A percentile compares a stretch with the other conserved stretches of the same genome.
These are phyloP conservation scores for Drosophila sechellia DNA, from an alignment of 1,140 invertebrate genomes.

Conservation along the genomic window DNA sequence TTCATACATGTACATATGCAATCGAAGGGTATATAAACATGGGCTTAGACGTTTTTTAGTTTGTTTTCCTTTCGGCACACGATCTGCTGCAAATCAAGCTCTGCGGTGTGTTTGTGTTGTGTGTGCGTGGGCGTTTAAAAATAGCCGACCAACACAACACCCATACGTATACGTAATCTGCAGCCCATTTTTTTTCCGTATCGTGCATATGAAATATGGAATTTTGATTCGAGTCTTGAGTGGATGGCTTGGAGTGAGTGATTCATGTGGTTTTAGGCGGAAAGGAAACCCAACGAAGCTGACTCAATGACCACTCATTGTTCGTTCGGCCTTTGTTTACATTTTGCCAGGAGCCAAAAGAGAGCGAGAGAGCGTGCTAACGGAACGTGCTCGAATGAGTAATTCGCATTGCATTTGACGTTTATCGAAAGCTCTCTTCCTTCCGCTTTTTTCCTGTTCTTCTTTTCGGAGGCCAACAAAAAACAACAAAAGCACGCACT, in stretches of 20 bases:
- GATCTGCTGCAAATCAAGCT: constrained; percentile 22
- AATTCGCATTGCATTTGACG: constrained; percentile 18
- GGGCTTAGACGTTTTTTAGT: not conserved
- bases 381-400: constrained; percentile 32
- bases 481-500: constrained; percentile 13
- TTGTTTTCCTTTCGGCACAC: constrained; percentile 16
- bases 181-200: constrained; percentile 23
- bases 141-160: constrained; percentile 15
- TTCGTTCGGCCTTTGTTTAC: constrained; percentile 44
- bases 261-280: constrained; percentile 27
- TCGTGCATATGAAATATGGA: constrained; percentile 8
- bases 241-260: constrained; percentile 26
- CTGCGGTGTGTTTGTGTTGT: not conserved
- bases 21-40: not conserved
- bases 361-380: constrained; percentile 21
- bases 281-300: constrained; percentile 7
- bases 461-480: constrained; percentile 38
- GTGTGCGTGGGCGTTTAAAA: constrained; percentile 35
- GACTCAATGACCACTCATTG: constrained; percentile 30
- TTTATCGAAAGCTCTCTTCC: constrained; percentile 19
- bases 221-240: constrained; percentile 9
- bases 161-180: constrained; percentile 10
- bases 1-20: too few relatives aligned
- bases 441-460: constrained; percentile 1
- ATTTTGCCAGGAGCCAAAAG: constrained; percentile 28